Evolutionary conservation across 2,888 invertebrate genomes (phyloP), one percentile per base, ranked within the genome.

Genomic region (Lasiommata megera): DNA sequence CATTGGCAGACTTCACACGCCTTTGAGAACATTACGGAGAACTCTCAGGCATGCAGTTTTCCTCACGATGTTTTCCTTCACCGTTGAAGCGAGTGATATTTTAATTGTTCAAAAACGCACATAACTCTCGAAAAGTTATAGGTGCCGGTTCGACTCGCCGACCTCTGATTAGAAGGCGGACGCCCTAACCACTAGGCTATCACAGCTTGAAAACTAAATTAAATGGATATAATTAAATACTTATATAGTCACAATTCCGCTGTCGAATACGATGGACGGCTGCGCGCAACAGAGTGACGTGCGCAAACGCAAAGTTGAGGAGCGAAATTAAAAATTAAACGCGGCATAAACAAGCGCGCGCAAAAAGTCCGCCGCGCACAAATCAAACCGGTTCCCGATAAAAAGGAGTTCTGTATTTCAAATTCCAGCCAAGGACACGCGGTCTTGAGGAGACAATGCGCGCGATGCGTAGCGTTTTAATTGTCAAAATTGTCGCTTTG

Each of bases 351-450:
- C 69, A 72, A 64, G 67, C 65, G 62, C 57, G 48, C 16, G 50
- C 58, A 61, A 60, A 65, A 66, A 69, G 62, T 58, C 44, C 57
- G 72, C 66, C 68, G 67, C 62, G 69, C 71, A 70, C 76, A 84
- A 81, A 85, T 81, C 76, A 75, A 74, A 86, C 85, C 79, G 79
- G 85, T 83, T 74, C 52, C 59, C 58, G 62, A 64, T 62, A 70
- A 69, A 80, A 80, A 77, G 76, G 79, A 70, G 54, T 56, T 76
- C 69, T 73, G 76, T 74, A 74, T 74, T 73, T 77, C 74, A 78
- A 81, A 88, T 89, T 88, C 89, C 78, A 76, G 69, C 76, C 88
- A 89, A 89, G 88, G 88, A 84, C 88, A 88, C 84, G 68, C 64
- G 64, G 61, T 60, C 66, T 70, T 69, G 73, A 68, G 72, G 68